Evolutionary conservation across 2,888 invertebrate species (phyloP).

Genomic region (Andrena minutula): DNA sequence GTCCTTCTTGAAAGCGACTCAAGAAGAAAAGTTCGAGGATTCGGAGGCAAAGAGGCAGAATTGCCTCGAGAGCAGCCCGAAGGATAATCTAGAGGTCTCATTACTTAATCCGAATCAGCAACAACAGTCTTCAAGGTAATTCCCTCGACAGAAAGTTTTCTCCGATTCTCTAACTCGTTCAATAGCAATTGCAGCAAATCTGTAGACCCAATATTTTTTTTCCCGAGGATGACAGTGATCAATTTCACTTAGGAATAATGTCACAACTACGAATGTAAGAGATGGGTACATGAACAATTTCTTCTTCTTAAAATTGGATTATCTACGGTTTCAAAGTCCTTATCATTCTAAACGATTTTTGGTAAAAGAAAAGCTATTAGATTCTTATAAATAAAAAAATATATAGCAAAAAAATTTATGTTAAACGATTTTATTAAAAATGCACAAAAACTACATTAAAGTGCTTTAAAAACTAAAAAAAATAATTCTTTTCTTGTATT

Average conservation of each 20-base stretch:
- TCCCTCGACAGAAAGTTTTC: background rate
- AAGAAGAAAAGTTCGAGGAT: constrained; percentile 79
- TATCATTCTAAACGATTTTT: background rate
- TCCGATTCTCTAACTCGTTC: background rate
- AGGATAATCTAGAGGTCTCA: constrained; percentile 75
- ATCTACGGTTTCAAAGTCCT: background rate
- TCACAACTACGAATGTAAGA: background rate
- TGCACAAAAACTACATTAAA: no score
- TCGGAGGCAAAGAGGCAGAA: constrained; percentile 73
- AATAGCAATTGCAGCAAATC: background rate
- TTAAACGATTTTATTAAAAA: no score
- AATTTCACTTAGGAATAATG: background rate
- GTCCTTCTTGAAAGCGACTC: constrained; percentile 76
- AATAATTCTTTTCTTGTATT: no score
- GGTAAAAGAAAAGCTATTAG: background rate
- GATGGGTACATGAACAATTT: background rate
- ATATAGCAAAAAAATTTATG: no score
- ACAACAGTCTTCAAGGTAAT: constrained; percentile 78
- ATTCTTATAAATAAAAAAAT: no score
- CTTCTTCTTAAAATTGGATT: background rate
- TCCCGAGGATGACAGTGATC: background rate
- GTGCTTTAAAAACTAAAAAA: no score
- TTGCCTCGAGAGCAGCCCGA: constrained; percentile 78
- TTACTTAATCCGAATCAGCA: constrained; percentile 73
- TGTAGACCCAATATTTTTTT: background rate